A percentile compares a stretch with the other conserved stretches of the same genome.
These are phyloP conservation scores for Labeo calbasu DNA, from an alignment of 2,797 vertebrate genomes.

Conservation along the genomic window DNA sequence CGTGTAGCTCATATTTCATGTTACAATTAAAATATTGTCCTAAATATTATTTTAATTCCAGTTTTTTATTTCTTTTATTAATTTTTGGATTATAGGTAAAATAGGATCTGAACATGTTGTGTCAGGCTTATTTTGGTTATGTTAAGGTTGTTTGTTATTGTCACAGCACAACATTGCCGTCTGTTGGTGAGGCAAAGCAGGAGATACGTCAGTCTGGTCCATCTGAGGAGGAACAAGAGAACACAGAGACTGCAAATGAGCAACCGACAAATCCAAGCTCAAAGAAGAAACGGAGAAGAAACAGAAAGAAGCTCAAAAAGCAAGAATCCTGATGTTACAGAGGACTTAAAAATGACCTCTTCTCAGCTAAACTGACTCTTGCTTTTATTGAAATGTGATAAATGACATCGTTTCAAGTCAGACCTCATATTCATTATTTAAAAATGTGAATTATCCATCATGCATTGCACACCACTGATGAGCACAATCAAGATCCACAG, in stretches of 20 bases:
- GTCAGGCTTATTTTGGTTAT: neutral
- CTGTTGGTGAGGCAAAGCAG: conserved; percentile 24
- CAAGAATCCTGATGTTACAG: conserved; percentile 14
- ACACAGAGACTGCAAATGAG: neutral
- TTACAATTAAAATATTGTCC: neutral
- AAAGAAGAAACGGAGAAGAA: conserved; percentile 57
- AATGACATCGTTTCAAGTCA: neutral
- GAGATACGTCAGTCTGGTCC: neutral
- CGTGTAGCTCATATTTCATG: too few species aligned
- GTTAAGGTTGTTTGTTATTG: neutral
- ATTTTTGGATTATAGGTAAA: neutral
- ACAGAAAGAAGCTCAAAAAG: conserved; percentile 50
- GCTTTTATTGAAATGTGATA: neutral
- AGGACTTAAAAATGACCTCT: neutral
- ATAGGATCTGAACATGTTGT: neutral
- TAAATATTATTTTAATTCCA: neutral
- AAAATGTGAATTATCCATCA: neutral
- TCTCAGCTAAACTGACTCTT: neutral
- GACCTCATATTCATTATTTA: neutral
- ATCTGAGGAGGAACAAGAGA: neutral
- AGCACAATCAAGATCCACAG: conserved; percentile 7
- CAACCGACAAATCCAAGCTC: conserved; percentile 6
- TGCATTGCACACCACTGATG: neutral
- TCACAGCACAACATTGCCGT: neutral
- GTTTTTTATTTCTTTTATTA: neutral